Conservation (phyloP, 2,888 invertebrate species). For the Schrankia costaestrigalis region DNA sequence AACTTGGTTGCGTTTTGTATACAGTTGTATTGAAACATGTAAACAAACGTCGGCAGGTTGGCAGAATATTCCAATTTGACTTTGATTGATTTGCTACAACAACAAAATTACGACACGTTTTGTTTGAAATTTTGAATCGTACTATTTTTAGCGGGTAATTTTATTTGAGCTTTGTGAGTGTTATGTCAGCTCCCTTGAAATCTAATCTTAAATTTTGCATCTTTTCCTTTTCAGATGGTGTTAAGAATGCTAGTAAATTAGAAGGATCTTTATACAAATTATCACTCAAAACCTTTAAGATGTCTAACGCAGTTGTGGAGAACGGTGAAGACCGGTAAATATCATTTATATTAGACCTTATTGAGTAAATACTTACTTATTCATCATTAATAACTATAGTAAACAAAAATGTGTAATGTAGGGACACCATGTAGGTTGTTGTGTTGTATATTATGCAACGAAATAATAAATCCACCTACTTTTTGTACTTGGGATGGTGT, state of each 20-base stretch:
- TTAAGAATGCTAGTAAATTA: slow-evolving; percentile 45
- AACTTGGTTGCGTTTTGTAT: no score
- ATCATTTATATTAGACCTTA: slow-evolving; percentile 7
- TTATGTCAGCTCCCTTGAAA: slow-evolving; percentile 2
- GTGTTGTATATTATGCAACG: no score
- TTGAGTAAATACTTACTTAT: no score
- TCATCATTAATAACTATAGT: no score
- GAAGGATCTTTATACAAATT: slow-evolving; percentile 15
- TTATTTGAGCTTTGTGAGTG: slow-evolving; percentile 15
- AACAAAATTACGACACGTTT: slow-evolving; percentile 8
- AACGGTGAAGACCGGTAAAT: slow-evolving; percentile 70
- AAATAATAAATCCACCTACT: no score
- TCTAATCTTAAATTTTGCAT: slow-evolving; percentile 1
- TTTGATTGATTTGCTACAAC: slow-evolving; percentile 1
- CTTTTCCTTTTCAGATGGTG: slow-evolving; percentile 47
- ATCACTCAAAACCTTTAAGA: slow-evolving; percentile 28
- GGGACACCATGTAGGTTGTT: no score
- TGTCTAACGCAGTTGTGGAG: slow-evolving; percentile 64
- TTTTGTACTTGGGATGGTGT: no score
- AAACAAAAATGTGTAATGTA: no score
- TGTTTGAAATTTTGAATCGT: slow-evolving; percentile 21
- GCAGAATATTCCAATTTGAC: slow-evolving; percentile 7
- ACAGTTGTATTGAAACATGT: no score
- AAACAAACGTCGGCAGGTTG: no score
- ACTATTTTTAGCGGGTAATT: slow-evolving; percentile 33